These are phyloP conservation scores for Rhagologus leucostigma DNA, from an alignment of 2,113 vertebrate species.

Conservation along the genomic window DNA sequence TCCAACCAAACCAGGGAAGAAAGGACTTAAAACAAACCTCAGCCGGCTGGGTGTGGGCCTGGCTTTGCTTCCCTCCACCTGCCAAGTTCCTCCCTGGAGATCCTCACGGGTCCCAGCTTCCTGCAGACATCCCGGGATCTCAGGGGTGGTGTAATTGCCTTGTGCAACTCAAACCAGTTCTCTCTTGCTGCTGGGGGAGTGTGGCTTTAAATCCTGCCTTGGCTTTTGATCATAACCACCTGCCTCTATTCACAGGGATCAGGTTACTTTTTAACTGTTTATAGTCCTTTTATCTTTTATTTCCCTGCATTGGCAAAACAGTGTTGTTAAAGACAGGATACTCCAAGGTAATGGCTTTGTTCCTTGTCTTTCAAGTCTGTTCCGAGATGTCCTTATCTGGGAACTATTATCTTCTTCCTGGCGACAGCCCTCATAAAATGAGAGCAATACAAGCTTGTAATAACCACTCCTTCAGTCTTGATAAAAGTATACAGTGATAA, in stretches of 20 bases:
- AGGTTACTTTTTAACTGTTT: constrained; percentile 60
- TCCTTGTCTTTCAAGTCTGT: constrained; percentile 35
- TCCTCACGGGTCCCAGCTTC: background rate
- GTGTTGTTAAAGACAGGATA: constrained; percentile 33
- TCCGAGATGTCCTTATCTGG: constrained; percentile 31
- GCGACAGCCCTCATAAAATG: constrained; percentile 11
- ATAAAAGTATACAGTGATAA: background rate
- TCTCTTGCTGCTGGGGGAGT: background rate
- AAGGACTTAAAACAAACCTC: background rate
- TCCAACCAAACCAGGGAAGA: background rate
- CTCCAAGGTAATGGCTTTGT: constrained; percentile 34
- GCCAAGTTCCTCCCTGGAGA: background rate
- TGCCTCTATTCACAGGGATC: constrained; percentile 37
- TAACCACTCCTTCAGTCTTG: background rate
- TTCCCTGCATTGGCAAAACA: constrained; percentile 35
- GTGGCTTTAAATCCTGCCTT: constrained; percentile 33
- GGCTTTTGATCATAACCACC: constrained; percentile 49
- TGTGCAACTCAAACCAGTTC: constrained; percentile 39
- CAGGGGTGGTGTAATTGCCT: background rate
- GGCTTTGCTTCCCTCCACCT: background rate
- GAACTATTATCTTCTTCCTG: constrained; percentile 25
- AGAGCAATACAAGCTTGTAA: background rate
- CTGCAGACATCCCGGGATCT: background rate
- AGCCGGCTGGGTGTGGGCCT: background rate
- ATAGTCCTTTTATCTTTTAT: constrained; percentile 51